A percentile compares a stretch with the other conserved stretches of the same genome.
Evolutionary conservation across 1,140 invertebrate genomes (phyloP).

Genomic region (Plutomurus gul): DNA sequence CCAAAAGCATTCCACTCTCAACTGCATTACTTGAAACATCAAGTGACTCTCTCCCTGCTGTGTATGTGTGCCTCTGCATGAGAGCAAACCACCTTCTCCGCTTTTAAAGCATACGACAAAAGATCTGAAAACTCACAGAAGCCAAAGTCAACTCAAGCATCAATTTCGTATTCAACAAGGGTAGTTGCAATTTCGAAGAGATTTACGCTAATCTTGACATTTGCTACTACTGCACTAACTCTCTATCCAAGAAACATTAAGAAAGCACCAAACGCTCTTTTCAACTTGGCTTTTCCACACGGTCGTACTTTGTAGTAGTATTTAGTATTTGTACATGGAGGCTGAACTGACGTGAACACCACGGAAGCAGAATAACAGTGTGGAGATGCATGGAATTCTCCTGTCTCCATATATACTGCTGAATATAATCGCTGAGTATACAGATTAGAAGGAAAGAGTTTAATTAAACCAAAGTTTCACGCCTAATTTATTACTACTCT

Average conservation of each 20-base stretch:
- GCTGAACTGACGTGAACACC: no score
- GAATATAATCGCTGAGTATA: constrained; percentile 15
- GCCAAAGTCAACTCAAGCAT: constrained; percentile 22
- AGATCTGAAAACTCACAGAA: not conserved
- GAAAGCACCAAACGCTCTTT: not conserved
- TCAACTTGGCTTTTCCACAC: constrained; percentile 10
- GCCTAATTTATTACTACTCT: constrained; percentile 30
- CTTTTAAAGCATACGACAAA: not conserved
- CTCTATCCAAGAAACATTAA: constrained; percentile 21
- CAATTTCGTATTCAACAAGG: constrained; percentile 27
- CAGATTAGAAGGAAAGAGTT: constrained; percentile 31
- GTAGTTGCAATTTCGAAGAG: constrained; percentile 28
- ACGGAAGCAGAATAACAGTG: not conserved
- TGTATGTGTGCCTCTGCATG: no score
- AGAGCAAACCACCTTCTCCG: no score
- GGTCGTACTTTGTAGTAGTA: no score
- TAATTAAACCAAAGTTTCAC: constrained; percentile 33
- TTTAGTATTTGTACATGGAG: no score
- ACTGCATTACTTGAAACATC: no score
- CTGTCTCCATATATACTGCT: not conserved
- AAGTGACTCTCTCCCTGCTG: no score
- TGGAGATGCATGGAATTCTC: not conserved
- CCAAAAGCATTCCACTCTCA: not conserved
- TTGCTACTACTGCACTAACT: constrained; percentile 10
- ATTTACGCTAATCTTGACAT: constrained; percentile 29